These are phyloP conservation scores for Drosophila conformis DNA, from an alignment of 2,888 invertebrate species.

Conservation along the genomic window DNA sequence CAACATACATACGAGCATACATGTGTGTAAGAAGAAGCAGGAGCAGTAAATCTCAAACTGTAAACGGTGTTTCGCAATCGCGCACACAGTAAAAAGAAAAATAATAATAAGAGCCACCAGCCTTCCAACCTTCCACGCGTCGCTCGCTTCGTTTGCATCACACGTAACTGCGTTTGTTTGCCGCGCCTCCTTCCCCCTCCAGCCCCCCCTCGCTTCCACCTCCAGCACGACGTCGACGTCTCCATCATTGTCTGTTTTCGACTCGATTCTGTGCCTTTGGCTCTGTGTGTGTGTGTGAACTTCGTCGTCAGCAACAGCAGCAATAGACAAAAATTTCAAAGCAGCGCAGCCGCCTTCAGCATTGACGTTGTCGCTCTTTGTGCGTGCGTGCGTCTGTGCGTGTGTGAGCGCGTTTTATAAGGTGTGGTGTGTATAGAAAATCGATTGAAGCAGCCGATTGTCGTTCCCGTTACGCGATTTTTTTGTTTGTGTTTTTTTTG, in stretches of 20 bases:
- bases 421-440: slow-evolving; percentile 76
- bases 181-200: not conserved
- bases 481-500: slow-evolving; percentile 23
- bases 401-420: slow-evolving; percentile 44
- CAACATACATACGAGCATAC: not conserved
- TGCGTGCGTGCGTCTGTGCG: slow-evolving; percentile 22
- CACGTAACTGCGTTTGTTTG: slow-evolving; percentile 22
- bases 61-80: slow-evolving; percentile 50
- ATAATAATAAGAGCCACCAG: slow-evolving; percentile 5
- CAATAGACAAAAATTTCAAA: slow-evolving; percentile 47
- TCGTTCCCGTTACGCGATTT: slow-evolving; percentile 39
- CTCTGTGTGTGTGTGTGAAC: slow-evolving; percentile 1
- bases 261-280: slow-evolving; percentile 2
- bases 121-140: slow-evolving; percentile 41
- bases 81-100: slow-evolving; percentile 9
- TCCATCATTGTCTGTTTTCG: not conserved
- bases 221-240: not conserved
- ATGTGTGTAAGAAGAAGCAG: slow-evolving; percentile 3
- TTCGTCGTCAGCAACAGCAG: slow-evolving; percentile 20
- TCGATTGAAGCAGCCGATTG: slow-evolving; percentile 58
- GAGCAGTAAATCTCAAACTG: slow-evolving; percentile 42
- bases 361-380: slow-evolving; percentile 26
- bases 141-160: slow-evolving; percentile 18
- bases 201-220: not conserved
- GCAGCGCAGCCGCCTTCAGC: slow-evolving; percentile 38